Base-by-base conservation (phyloP, 2,113 vertebrate species). In the Phodopus roborovskii region DNA sequence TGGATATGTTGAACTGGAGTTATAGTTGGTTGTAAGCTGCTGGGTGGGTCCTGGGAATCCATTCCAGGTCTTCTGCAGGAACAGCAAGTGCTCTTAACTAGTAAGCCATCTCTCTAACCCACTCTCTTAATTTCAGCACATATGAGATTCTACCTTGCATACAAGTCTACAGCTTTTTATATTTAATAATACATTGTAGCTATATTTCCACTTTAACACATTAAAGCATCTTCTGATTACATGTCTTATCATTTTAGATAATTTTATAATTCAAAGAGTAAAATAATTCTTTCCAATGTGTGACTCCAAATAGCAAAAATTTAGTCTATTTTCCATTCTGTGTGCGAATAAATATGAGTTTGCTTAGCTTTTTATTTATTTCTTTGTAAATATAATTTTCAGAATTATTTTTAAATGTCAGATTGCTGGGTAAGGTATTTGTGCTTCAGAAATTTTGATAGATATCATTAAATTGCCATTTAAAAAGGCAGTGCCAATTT, bases 241-340 rank as follows among this genome's bases (percentile, higher is more conserved):
- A 90, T 95, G 78, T 53, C 45, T 90, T 9, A 64, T 85, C 58
- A 89, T 48, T 50, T 33, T 17, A 81, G 81, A 87, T 88, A 84
- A 62, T 81, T 91, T 75, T 85, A 45, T 66, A 78, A 20, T 60
- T 96, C 15, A 83, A 15, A 68, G 60, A 50, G 45, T 36, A 17
- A 19, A 50, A 74, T 56, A 19, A 71, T 60, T 62, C 45, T 22
- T 92, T 62, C 78, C 77, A 70, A n/a, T n/a, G 24, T 3, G 4
- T 73, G 96, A 17, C 9, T 39, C 58, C 4, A 33, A 68, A 50
- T 77, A 92, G 33, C 45, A 66, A 88, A 88, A 24, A 50, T 70
- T 60, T 90, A 88, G 36, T 79, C 42, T 70, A 26, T 88, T 95
- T 92, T 56, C 26, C 74, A 0, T 68, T 93, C 22, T 90, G 77